A percentile compares a stretch with the other conserved stretches of the same genome.
Evolutionary conservation across 2,113 vertebrate species (phyloP).

Genomic region (Oreochromis niloticus): DNA sequence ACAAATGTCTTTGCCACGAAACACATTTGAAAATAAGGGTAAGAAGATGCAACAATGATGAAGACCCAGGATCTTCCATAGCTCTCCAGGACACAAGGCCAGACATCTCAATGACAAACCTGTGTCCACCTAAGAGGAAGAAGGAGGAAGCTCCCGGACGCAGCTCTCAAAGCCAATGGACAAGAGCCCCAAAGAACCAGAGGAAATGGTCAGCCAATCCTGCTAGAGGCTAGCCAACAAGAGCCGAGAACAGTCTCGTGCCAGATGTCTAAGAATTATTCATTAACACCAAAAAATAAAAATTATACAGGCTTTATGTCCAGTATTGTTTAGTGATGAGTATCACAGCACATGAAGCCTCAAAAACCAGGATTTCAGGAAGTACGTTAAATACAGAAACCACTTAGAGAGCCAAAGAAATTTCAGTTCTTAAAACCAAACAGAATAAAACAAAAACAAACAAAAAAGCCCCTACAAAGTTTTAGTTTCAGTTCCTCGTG

Average conservation of each 20-base stretch:
- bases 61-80: neutral
- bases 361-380: neutral
- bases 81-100: neutral
- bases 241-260: accelerated
- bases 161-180: neutral
- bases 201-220: accelerated
- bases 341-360: neutral
- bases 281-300: too few relatives aligned
- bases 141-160: neutral
- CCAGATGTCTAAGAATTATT: neutral
- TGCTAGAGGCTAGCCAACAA: neutral
- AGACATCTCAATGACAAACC: accelerated
- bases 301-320: accelerated
- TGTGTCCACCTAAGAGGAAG: neutral
- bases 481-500: neutral
- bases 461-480: accelerated
- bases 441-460: neutral
- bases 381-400: neutral
- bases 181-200: accelerated
- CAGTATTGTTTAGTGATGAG: neutral
- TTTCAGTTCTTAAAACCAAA: neutral
- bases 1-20: accelerated
- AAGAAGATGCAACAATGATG: neutral
- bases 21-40: accelerated
- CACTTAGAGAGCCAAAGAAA: neutral